Percentiles rank a stretch among this genome's conserved stretches.
Conservation (phyloP, 2,888 invertebrate genomes). For the Tetrapedia diversipes region DNA sequence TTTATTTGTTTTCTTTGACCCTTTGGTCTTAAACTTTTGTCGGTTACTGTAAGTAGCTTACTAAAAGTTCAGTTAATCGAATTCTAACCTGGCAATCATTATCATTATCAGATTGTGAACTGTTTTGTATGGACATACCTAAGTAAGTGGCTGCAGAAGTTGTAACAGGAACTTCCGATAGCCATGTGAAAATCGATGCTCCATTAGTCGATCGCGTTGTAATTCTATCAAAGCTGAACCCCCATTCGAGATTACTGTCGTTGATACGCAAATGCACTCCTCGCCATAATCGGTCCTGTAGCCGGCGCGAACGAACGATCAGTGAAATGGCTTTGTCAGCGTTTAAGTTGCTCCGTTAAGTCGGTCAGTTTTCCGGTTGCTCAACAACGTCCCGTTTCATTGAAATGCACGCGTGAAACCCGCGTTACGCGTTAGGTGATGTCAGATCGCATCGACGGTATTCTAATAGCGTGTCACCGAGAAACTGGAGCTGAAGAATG, state of each 20-base stretch:
- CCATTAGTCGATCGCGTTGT: constrained; percentile 24
- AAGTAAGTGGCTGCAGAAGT: no score
- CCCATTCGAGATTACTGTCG: constrained; percentile 48
- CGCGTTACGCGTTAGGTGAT: constrained; percentile 15
- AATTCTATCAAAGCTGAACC: constrained; percentile 27
- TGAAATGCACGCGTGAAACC: constrained; percentile 30
- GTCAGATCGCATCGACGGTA: constrained; percentile 18
- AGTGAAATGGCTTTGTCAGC: constrained; percentile 46
- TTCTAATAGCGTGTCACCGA: neutral
- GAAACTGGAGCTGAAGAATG: constrained; percentile 1
- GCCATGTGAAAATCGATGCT: neutral
- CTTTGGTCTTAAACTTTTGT: no score
- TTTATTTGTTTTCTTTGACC: no score
- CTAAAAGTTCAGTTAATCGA: no score
- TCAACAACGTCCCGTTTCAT: constrained; percentile 37
- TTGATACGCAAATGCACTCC: constrained; percentile 53
- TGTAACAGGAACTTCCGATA: neutral
- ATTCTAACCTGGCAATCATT: neutral
- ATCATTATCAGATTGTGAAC: neutral
- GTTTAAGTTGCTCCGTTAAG: constrained; percentile 38
- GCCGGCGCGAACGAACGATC: constrained; percentile 20
- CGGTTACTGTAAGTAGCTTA: no score
- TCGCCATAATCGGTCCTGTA: constrained; percentile 47
- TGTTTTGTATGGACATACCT: neutral
- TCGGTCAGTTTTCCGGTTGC: constrained; percentile 54